These are phyloP conservation scores for Venturia canescens DNA, from an alignment of 1,140 invertebrate genomes.

Conservation along the genomic window DNA sequence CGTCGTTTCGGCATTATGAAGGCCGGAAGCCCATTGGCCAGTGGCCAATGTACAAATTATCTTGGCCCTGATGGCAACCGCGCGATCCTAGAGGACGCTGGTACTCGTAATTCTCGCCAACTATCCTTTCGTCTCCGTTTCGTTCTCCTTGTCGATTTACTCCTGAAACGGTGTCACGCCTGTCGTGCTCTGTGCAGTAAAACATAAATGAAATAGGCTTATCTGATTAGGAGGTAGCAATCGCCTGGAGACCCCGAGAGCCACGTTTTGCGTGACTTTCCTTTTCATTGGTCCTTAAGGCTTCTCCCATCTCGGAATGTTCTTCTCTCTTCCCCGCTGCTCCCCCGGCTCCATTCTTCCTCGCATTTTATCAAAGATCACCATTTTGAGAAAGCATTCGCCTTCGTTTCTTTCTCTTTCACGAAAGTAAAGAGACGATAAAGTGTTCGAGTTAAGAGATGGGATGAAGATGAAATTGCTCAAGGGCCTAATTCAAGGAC, in stretches of 20 bases:
- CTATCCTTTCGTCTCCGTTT: background rate
- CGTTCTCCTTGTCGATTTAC: background rate
- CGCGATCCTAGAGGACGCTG: background rate
- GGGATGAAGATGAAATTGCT: conserved; percentile 6
- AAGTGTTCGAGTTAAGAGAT: background rate
- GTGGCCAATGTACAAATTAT: conserved; percentile 40
- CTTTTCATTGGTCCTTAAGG: background rate
- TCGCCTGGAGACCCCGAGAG: conserved; percentile 4
- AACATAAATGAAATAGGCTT: conserved; percentile 33
- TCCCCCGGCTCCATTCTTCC: no score
- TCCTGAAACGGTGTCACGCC: no score
- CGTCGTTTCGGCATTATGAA: conserved; percentile 22
- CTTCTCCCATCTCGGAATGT: background rate
- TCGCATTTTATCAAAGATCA: conserved; percentile 4
- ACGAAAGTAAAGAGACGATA: background rate
- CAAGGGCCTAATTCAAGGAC: conserved; percentile 3
- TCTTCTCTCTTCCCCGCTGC: background rate
- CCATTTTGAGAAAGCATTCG: background rate
- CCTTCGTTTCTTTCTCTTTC: background rate
- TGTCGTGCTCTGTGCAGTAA: conserved; percentile 9
- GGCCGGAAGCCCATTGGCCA: conserved; percentile 36
- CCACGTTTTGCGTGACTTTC: background rate
- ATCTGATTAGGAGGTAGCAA: conserved; percentile 25
- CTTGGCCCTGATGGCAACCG: background rate
- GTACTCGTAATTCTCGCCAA: background rate